Evolutionary conservation across 2,797 vertebrate genomes (phyloP).

Genomic region (Labroides dimidiatus): DNA sequence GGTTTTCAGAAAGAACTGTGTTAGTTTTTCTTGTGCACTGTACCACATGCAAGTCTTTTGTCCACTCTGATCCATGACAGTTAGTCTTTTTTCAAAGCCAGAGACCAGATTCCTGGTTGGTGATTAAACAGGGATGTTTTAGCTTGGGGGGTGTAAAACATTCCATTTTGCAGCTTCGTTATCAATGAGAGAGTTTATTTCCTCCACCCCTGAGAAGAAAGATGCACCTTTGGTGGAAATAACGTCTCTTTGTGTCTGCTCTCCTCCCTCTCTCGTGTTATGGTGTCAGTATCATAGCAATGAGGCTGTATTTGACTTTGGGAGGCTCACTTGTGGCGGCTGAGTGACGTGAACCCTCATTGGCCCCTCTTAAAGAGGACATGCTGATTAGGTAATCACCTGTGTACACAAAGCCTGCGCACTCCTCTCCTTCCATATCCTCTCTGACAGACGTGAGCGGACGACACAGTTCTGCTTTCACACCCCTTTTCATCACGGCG

Average conservation of each 20-base stretch:
- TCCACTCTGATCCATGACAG: too few species aligned
- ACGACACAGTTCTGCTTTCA: conserved; percentile 77
- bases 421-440: conserved; percentile 64
- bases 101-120: background rate
- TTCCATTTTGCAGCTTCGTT: too few species aligned
- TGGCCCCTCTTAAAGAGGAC: conserved; percentile 80
- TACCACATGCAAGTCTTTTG: too few species aligned
- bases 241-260: conserved; percentile 4
- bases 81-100: too few species aligned
- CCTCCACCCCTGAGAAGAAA: conserved; percentile 18
- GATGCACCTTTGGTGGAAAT: conserved; percentile 17
- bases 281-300: conserved; percentile 67
- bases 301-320: conserved; percentile 70
- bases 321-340: conserved; percentile 54
- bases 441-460: conserved; percentile 75
- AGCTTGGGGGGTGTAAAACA: too few species aligned
- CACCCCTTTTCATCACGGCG: conserved; percentile 74
- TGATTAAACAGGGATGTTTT: background rate
- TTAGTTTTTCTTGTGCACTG: too few species aligned
- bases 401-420: conserved; percentile 82
- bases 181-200: background rate
- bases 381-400: conserved; percentile 86
- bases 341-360: conserved; percentile 83
- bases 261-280: conserved; percentile 29
- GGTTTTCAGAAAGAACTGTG: too few species aligned